These are phyloP conservation scores for Phoxinus dragarum DNA, from an alignment of 2,797 vertebrate genomes.

Conservation along the genomic window DNA sequence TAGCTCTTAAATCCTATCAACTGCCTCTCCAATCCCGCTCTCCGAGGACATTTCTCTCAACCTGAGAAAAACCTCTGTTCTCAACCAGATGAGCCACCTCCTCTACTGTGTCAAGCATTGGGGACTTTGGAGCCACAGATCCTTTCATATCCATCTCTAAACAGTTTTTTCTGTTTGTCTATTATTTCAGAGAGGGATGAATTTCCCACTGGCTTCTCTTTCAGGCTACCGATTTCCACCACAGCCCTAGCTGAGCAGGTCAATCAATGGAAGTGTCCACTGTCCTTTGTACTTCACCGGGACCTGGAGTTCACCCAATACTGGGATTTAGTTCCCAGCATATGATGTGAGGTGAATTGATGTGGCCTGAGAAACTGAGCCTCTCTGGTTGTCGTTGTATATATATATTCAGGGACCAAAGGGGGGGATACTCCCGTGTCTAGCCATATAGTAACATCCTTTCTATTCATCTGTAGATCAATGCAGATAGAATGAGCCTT, in stretches of 20 bases:
- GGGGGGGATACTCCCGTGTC: neutral
- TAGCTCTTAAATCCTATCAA: neutral
- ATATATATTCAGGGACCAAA: neutral
- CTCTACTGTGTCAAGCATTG: neutral
- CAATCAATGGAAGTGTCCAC: conserved; percentile 18
- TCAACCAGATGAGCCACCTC: neutral
- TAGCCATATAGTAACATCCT: neutral
- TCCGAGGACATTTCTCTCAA: neutral
- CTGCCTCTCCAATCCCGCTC: neutral
- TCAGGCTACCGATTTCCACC: neutral
- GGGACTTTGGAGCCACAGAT: neutral
- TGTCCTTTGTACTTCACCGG: conserved; percentile 5
- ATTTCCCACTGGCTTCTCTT: conserved; percentile 1
- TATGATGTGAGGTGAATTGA: conserved; percentile 24
- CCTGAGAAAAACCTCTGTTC: neutral
- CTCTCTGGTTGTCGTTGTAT: neutral
- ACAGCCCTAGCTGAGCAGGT: neutral
- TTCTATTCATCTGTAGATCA: conserved; percentile 28
- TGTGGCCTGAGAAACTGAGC: neutral
- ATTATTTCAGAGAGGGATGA: conserved; percentile 15
- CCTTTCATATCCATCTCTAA: neutral
- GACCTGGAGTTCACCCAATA: conserved; percentile 20
- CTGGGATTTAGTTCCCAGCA: neutral
- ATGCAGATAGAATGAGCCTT: neutral
- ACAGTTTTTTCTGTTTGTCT: neutral